phyloP scores from a whole-genome alignment of 1,140 invertebrate species.

The Polyergus mexicanus region DNA sequence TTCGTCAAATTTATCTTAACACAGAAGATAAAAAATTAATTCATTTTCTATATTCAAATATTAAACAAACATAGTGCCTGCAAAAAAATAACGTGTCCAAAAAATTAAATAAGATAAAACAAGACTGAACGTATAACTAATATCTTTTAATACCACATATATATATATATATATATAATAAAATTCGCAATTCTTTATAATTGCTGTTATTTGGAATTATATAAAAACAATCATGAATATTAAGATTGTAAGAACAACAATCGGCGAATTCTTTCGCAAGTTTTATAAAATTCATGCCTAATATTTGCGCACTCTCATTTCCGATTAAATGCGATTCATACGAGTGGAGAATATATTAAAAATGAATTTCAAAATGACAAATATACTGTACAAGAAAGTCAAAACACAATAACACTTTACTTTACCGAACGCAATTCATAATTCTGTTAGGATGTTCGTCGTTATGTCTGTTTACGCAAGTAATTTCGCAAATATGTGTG shows the following conservation, averaged over 20 bases:
- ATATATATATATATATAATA: neutral
- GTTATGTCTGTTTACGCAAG: conserved; percentile 45
- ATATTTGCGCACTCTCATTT: neutral
- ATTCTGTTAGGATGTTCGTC: conserved; percentile 51
- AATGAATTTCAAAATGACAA: neutral
- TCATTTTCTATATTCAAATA: neutral
- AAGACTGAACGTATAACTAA: neutral
- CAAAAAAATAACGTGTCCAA: neutral
- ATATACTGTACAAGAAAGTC: neutral
- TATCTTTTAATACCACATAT: neutral
- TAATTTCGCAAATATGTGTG: neutral
- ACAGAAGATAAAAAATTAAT: neutral
- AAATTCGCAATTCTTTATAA: neutral
- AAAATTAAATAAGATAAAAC: neutral
- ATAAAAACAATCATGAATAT: neutral
- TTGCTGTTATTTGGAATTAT: neutral
- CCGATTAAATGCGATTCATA: neutral
- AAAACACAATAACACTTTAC: conserved; percentile 6
- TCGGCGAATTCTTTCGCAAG: neutral
- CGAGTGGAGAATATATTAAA: neutral
- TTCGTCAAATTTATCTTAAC: neutral
- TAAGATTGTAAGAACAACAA: neutral
- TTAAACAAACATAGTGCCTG: neutral
- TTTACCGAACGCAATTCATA: conserved; percentile 57
- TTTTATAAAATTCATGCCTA: neutral